Evolutionary conservation across 2,113 vertebrate species (phyloP), one percentile per base, ranked within the genome.

Genomic region (Salvelinus alpinus): DNA sequence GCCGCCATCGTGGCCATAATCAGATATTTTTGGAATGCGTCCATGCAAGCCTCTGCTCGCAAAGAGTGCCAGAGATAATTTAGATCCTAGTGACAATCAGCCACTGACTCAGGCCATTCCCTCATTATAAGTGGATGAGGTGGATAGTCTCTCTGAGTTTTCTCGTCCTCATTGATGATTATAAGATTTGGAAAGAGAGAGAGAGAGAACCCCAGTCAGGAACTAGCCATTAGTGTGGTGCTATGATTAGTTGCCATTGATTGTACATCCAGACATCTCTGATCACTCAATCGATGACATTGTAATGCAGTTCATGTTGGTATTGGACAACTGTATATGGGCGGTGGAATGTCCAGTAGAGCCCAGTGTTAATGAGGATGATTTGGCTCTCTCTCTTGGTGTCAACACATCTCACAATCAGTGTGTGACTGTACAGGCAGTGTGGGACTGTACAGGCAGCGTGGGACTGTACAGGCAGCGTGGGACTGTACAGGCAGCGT

Each of bases 341-440:
- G 14, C 1, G 68, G 80, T 77, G 71, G 76, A 83, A 86, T 79
- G 70, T 81, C 82, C 76, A 77, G 54, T 18, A 20, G 54, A 57
- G 54, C 54, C 20, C 54, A 0, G 59, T 77, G 80, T 81, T 84
- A 84, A 84, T 80, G 78, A 86, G 80, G 68, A 80, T 73, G 79
- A 48, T 34, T 34, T 34, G 31, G 5, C 78, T 62, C 47, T 29
- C 67, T 78, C 71, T 51, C 20, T 14, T 25, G 54, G 54, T 57
- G 11, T 77, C 73, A 75, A 75, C 54, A 44, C 76, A 31, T 79
- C 78, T 20, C 67, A 76, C 76, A 80, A 82, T 84, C 72, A 65
- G 77, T 86, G 65, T 1, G 20, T 4, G 44, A 13, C 71, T 65
- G 72, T 82, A 75, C 70, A 51, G 5, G 29, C 38, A 22, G 1